A percentile compares a stretch with the other conserved stretches of the same genome.
Evolutionary conservation across 2,797 vertebrate genomes (phyloP).

Genomic region (Cyclura pinguis): DNA sequence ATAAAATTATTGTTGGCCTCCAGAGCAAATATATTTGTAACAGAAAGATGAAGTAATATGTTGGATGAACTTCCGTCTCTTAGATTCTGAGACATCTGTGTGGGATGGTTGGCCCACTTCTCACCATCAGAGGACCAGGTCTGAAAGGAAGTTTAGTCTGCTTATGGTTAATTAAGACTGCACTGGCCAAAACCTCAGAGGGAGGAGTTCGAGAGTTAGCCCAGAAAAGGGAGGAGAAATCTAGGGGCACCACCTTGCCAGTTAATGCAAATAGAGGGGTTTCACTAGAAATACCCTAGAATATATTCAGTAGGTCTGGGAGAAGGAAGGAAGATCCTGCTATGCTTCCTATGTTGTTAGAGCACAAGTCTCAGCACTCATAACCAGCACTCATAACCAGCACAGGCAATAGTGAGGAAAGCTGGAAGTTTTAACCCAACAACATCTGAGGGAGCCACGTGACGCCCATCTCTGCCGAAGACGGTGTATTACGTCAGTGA

Average conservation of each 20-base stretch:
- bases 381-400: no score
- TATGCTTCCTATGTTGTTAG: no score
- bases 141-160: slow-evolving; percentile 42
- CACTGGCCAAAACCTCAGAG: slow-evolving; percentile 42
- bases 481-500: background rate
- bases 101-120: slow-evolving; percentile 37
- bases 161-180: slow-evolving; percentile 17
- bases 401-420: no score
- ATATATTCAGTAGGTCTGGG: background rate
- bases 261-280: background rate
- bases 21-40: slow-evolving; percentile 55
- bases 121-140: slow-evolving; percentile 34
- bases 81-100: slow-evolving; percentile 24
- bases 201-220: background rate
- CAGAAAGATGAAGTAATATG: slow-evolving; percentile 57
- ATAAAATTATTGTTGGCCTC: slow-evolving; percentile 34
- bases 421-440: no score
- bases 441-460: no score
- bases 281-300: no score
- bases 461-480: no score
- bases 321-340: no score
- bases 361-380: no score
- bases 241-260: background rate
- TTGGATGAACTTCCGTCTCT: slow-evolving; percentile 9
- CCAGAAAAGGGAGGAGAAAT: background rate